Evolutionary conservation across 2,113 vertebrate genomes (phyloP).

Genomic region (Rhinoderma darwinii): DNA sequence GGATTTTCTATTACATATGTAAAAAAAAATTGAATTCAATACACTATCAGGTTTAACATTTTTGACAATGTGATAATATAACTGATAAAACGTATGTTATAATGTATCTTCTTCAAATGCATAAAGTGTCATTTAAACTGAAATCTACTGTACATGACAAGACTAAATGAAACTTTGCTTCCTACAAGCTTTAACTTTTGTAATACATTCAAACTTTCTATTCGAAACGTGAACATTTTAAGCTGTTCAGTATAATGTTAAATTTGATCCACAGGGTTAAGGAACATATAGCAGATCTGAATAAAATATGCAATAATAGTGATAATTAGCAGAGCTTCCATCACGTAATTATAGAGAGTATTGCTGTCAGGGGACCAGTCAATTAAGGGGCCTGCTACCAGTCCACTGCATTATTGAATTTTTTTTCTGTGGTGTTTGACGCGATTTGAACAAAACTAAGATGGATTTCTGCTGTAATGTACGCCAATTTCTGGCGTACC

Average conservation of each 20-base stretch:
- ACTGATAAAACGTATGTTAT: neutral
- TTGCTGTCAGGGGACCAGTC: too few relatives aligned
- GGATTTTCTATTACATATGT: neutral
- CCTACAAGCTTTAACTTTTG: constrained; percentile 14
- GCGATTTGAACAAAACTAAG: too few relatives aligned
- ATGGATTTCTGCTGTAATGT: too few relatives aligned
- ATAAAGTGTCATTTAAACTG: neutral
- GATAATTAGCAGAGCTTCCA: too few relatives aligned
- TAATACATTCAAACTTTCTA: neutral
- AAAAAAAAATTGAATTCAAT: neutral
- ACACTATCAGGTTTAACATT: neutral
- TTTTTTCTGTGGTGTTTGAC: too few relatives aligned
- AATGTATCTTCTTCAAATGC: neutral
- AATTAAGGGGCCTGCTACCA: too few relatives aligned
- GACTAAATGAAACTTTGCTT: neutral
- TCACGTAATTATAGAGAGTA: too few relatives aligned
- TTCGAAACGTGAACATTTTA: neutral
- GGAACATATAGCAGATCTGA: too few relatives aligned
- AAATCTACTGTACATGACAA: neutral
- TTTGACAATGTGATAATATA: neutral
- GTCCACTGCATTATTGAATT: too few relatives aligned
- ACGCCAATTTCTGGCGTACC: too few relatives aligned
- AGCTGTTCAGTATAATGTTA: neutral
- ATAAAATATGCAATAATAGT: too few relatives aligned
- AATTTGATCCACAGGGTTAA: neutral